Conservation (phyloP, 2,888 invertebrate species). For the Synanthedon myopaeformis region DNA sequence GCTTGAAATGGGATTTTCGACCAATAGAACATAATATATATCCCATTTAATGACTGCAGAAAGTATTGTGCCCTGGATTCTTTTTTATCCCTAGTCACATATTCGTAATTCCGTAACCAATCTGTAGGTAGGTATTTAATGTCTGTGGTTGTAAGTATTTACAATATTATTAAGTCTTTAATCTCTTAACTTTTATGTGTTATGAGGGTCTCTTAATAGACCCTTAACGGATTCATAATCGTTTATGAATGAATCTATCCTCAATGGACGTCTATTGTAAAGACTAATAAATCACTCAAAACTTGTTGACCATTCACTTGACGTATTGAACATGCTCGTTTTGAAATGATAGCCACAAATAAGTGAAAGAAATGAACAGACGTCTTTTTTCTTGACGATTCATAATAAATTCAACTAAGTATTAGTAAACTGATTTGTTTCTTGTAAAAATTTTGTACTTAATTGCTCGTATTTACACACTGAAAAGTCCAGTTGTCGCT, state of each 20-base stretch:
- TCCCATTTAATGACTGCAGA: constrained; percentile 1
- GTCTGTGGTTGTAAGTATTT: too few relatives aligned
- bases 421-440: neutral
- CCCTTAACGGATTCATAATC: constrained; percentile 22
- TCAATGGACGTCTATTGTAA: constrained; percentile 17
- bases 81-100: too few relatives aligned
- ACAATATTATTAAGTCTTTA: too few relatives aligned
- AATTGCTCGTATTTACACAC: neutral
- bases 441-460: neutral
- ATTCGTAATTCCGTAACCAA: too few relatives aligned
- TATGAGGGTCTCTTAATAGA: constrained; percentile 14
- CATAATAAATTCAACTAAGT: neutral
- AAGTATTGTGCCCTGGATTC: constrained; percentile 8
- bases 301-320: constrained; percentile 17
- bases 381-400: neutral
- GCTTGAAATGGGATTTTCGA: too few relatives aligned
- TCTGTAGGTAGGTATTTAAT: too few relatives aligned
- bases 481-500: neutral
- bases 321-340: constrained; percentile 11
- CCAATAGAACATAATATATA: too few relatives aligned
- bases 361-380: constrained; percentile 5
- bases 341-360: constrained; percentile 8
- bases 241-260: constrained; percentile 16
- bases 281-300: constrained; percentile 21
- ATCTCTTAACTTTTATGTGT: too few relatives aligned